These are phyloP conservation scores for Cheilosia pagana DNA, from an alignment of 2,888 invertebrate species.

Conservation along the genomic window DNA sequence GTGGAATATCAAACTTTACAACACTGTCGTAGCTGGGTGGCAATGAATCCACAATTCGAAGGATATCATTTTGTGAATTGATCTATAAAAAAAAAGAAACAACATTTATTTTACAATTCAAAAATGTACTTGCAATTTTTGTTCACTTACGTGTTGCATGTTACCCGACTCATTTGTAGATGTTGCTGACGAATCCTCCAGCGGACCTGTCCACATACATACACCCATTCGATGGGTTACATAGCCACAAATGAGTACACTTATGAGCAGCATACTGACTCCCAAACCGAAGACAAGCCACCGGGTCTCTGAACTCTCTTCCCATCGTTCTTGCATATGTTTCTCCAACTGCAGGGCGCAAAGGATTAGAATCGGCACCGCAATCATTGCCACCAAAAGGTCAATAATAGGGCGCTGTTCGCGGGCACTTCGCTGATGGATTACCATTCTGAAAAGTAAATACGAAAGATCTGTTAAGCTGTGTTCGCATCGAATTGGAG, in stretches of 20 bases:
- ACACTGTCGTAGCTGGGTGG: conserved; percentile 84
- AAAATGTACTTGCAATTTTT: not conserved
- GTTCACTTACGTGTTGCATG: conserved; percentile 78
- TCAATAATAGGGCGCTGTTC: conserved; percentile 82
- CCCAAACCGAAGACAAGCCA: conserved; percentile 84
- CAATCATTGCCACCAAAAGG: conserved; percentile 83
- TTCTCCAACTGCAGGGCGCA: conserved; percentile 83
- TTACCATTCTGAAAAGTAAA: conserved; percentile 79
- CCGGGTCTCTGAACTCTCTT: conserved; percentile 80
- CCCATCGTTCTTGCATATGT: conserved; percentile 82
- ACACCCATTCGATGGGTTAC: conserved; percentile 84
- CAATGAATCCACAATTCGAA: conserved; percentile 81
- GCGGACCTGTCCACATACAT: conserved; percentile 83
- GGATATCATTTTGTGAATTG: conserved; percentile 82
- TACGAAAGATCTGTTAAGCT: conserved; percentile 23
- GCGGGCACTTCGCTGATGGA: conserved; percentile 79
- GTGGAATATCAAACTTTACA: conserved; percentile 82
- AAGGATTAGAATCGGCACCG: conserved; percentile 82
- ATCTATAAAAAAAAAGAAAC: conserved; percentile 77
- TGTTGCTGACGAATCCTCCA: conserved; percentile 79
- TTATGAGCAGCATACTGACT: conserved; percentile 82
- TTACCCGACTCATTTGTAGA: conserved; percentile 76
- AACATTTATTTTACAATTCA: not conserved
- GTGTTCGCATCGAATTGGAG: not conserved
- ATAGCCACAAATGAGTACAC: conserved; percentile 83